Percentiles rank a stretch among this genome's conserved stretches.
Evolutionary conservation across 2,888 invertebrate genomes (phyloP).

Genomic region (Trachelus stipa): DNA sequence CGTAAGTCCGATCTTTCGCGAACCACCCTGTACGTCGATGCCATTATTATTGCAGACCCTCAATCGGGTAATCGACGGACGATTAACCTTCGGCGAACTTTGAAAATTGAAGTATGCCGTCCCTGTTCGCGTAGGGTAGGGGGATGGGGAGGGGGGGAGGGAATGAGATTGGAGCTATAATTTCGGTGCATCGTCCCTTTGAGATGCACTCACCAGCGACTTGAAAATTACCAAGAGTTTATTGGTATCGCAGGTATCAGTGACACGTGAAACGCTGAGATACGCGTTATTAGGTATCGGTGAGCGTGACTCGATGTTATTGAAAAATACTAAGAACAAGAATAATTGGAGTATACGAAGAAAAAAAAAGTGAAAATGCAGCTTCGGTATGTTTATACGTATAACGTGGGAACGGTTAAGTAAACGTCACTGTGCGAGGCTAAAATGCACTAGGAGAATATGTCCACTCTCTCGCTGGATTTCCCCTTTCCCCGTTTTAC

Average conservation of each 20-base stretch:
- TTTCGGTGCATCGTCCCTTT: background rate
- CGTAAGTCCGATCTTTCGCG: background rate
- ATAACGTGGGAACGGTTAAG: background rate
- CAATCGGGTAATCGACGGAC: slow-evolving; percentile 4
- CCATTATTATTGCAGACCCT: slow-evolving; percentile 13
- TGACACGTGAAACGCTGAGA: background rate
- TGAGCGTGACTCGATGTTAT: background rate
- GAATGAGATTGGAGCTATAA: background rate
- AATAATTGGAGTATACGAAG: background rate
- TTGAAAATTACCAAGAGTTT: background rate
- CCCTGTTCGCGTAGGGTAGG: background rate
- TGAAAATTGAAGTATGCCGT: background rate
- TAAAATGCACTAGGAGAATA: background rate
- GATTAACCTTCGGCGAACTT: background rate
- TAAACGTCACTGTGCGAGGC: background rate
- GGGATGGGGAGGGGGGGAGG: no score
- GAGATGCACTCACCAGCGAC: background rate
- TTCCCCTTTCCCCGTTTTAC: background rate
- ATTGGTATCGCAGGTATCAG: background rate
- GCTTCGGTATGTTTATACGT: background rate
- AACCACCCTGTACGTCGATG: background rate
- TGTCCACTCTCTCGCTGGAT: background rate
- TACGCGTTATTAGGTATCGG: background rate
- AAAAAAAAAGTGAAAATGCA: background rate
- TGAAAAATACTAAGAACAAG: background rate